Percentiles rank a stretch among this genome's conserved stretches.
phyloP scores from a whole-genome alignment of 2,113 vertebrate genomes.

The Nematolebias whitei region DNA sequence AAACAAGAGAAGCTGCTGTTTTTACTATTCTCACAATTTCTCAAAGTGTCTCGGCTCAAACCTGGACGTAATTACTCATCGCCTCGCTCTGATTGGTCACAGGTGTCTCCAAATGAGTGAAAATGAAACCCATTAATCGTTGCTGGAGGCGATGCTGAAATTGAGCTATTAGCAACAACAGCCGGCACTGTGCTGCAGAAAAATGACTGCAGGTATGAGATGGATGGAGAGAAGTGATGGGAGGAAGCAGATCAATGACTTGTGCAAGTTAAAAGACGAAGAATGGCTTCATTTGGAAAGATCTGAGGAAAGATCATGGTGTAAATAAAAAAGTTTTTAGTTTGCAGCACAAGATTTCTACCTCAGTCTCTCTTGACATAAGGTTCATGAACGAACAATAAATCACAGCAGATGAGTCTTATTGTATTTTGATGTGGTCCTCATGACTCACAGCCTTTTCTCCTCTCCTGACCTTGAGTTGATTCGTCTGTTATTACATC shows the following conservation, averaged over 20 bases:
- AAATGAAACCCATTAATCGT: slow-evolving; percentile 68
- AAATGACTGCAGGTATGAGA: slow-evolving; percentile 41
- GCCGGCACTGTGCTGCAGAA: slow-evolving; percentile 14
- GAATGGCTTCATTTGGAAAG: background rate
- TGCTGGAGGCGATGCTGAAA: slow-evolving; percentile 49
- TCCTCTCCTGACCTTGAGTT: background rate
- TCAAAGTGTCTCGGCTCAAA: slow-evolving; percentile 23
- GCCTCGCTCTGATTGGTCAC: slow-evolving; percentile 59
- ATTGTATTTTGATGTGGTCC: background rate
- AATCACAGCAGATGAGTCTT: background rate
- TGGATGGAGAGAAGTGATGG: slow-evolving; percentile 18
- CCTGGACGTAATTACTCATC: slow-evolving; percentile 46
- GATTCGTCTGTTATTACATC: background rate
- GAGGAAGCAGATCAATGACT: slow-evolving; percentile 7
- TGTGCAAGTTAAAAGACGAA: background rate
- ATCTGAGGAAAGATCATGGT: background rate
- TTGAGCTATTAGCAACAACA: slow-evolving; percentile 56
- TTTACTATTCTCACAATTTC: background rate
- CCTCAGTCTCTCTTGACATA: background rate
- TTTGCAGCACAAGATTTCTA: background rate
- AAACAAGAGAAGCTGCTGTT: slow-evolving; percentile 15
- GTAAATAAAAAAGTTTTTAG: background rate
- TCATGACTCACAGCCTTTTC: background rate
- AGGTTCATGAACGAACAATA: background rate
- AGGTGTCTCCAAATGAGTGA: slow-evolving; percentile 63